A percentile compares a stretch with the other conserved stretches of the same genome.
phyloP scores from a whole-genome alignment of 2,113 vertebrate species.

The Okapia johnstoni region DNA sequence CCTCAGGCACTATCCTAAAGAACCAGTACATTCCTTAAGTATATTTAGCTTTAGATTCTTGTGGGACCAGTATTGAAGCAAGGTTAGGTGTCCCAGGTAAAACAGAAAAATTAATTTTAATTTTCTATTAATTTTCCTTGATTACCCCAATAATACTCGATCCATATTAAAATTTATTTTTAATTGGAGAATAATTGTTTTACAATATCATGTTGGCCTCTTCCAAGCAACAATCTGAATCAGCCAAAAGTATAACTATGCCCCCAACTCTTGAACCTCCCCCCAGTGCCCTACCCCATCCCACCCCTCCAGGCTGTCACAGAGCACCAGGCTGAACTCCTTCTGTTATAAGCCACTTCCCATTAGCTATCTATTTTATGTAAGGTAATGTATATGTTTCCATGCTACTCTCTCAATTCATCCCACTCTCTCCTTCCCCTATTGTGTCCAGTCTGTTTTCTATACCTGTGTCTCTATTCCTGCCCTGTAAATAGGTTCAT shows the following conservation, averaged over 20 bases:
- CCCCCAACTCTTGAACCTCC: background rate
- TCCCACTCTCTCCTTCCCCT: background rate
- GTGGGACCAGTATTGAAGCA: background rate
- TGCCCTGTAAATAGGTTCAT: background rate
- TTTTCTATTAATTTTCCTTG: background rate
- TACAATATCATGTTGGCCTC: background rate
- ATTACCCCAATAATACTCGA: background rate
- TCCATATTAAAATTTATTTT: background rate
- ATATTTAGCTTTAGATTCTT: background rate
- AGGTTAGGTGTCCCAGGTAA: background rate
- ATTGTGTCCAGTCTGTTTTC: background rate
- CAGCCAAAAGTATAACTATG: background rate
- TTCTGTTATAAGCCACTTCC: background rate
- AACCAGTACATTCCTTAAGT: background rate
- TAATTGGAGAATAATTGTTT: background rate
- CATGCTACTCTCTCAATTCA: background rate
- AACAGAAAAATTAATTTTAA: no score
- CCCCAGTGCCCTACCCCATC: accelerated
- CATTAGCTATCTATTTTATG: background rate
- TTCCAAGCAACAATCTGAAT: background rate
- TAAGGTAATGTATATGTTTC: background rate
- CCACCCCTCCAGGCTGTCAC: background rate
- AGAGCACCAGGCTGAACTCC: background rate
- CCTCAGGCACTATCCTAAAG: background rate
- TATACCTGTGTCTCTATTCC: background rate